These are phyloP conservation scores for Holotrichia oblita DNA, from an alignment of 1,140 invertebrate species.

Conservation along the genomic window DNA sequence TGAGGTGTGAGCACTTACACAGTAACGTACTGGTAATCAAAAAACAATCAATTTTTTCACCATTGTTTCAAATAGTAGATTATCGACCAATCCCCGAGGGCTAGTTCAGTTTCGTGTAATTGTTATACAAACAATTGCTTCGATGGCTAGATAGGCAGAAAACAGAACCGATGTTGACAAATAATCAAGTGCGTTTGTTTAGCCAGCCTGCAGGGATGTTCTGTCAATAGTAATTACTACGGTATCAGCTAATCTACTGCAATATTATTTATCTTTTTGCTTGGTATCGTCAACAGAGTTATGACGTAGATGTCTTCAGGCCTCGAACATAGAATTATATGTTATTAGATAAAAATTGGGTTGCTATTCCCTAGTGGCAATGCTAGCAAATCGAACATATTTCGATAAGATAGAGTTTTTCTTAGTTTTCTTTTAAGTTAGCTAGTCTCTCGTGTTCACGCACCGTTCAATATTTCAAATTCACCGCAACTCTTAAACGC, in stretches of 20 bases:
- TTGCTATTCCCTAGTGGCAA: not conserved
- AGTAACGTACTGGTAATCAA: too few species aligned
- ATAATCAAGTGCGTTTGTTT: conserved; percentile 8
- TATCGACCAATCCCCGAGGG: not conserved
- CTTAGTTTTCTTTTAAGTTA: too few species aligned
- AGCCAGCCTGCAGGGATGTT: not conserved
- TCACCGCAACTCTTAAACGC: too few species aligned
- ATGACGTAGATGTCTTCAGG: not conserved
- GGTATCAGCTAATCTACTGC: conserved; percentile 1
- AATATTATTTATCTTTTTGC: conserved; percentile 3
- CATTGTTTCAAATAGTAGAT: not conserved
- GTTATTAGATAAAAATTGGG: not conserved
- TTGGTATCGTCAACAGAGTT: not conserved
- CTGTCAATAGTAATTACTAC: conserved; percentile 17
- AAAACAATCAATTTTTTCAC: too few species aligned
- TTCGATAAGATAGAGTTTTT: too few species aligned
- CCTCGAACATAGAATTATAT: not conserved
- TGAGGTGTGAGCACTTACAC: too few species aligned
- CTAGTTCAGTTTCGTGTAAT: not conserved
- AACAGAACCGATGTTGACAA: not conserved
- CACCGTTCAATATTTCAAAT: too few species aligned
- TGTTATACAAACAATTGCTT: not conserved
- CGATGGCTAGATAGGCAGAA: not conserved
- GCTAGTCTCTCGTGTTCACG: too few species aligned
- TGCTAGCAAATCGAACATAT: not conserved